A percentile compares a stretch with the other conserved stretches of the same genome.
Evolutionary conservation across 2,888 invertebrate genomes (phyloP).

Genomic region (Automeris io): DNA sequence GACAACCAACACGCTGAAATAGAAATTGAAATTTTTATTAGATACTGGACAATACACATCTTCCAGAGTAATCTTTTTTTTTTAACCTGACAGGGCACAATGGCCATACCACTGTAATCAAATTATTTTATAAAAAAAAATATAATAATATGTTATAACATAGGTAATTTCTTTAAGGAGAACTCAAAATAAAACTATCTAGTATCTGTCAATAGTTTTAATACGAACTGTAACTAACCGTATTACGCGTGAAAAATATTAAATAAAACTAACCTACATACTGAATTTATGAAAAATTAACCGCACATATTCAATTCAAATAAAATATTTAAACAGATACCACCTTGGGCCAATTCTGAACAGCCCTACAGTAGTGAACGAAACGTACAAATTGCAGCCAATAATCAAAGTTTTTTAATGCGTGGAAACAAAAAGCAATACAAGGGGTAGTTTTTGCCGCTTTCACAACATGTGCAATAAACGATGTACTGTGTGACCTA

Average conservation of each 20-base stretch:
- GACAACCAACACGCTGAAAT: too few relatives aligned
- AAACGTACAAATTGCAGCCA: slow-evolving; percentile 71
- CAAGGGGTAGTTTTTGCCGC: slow-evolving; percentile 66
- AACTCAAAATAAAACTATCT: too few relatives aligned
- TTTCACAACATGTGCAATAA: slow-evolving; percentile 75
- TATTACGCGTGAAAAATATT: neutral
- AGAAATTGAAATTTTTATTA: too few relatives aligned
- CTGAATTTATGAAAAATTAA: neutral
- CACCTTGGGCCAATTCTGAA: slow-evolving; percentile 29
- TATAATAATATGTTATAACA: neutral
- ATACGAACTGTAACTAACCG: neutral
- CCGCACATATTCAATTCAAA: neutral
- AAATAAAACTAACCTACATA: slow-evolving; percentile 1
- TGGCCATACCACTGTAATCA: too few relatives aligned
- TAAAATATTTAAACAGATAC: neutral
- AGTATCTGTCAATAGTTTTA: neutral
- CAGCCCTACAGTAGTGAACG: slow-evolving; percentile 29
- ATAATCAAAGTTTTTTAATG: slow-evolving; percentile 62
- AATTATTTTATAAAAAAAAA: neutral
- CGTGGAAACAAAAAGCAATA: slow-evolving; percentile 64
- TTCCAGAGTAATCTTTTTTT: too few relatives aligned
- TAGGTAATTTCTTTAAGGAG: too few relatives aligned
- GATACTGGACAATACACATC: too few relatives aligned
- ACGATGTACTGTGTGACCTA: slow-evolving; percentile 66
- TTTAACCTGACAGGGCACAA: too few relatives aligned